Evolutionary conservation across 2,888 invertebrate genomes (phyloP).

Genomic region (Acanthosoma haemorrhoidale): DNA sequence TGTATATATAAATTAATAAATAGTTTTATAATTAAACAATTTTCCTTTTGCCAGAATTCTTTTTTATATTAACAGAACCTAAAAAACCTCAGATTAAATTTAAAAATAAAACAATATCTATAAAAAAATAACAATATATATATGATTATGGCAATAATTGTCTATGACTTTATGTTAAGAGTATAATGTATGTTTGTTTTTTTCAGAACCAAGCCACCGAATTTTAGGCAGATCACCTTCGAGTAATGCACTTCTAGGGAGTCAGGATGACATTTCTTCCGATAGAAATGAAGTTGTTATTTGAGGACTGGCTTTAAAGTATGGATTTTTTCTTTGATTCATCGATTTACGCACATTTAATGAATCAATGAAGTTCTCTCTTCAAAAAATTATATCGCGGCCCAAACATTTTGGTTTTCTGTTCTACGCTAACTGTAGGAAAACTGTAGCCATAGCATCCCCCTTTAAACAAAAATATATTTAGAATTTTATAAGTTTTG

Average conservation of each 20-base stretch:
- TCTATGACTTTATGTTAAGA: too few relatives aligned
- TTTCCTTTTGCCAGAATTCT: too few relatives aligned
- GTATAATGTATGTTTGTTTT: background rate
- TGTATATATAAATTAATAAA: too few relatives aligned
- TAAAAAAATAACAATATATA: too few relatives aligned
- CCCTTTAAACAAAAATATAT: too few relatives aligned
- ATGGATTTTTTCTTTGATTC: background rate
- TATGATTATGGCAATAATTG: too few relatives aligned
- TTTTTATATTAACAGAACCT: too few relatives aligned
- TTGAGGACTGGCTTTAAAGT: conserved; percentile 19
- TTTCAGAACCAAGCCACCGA: background rate
- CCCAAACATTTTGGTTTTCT: background rate
- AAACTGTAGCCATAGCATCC: too few relatives aligned
- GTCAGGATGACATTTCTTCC: conserved; percentile 13
- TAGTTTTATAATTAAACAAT: too few relatives aligned
- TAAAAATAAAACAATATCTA: too few relatives aligned
- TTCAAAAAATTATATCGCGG: background rate
- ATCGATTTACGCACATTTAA: background rate
- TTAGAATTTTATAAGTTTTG: too few relatives aligned
- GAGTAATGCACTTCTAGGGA: conserved; percentile 24
- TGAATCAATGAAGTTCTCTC: background rate
- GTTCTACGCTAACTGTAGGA: background rate
- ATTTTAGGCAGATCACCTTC: conserved; percentile 20
- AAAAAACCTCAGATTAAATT: too few relatives aligned
- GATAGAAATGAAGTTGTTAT: conserved; percentile 19